Evolutionary conservation across 2,888 invertebrate genomes (phyloP), one percentile per base, ranked within the genome.

Genomic region (Lysandra coridon): DNA sequence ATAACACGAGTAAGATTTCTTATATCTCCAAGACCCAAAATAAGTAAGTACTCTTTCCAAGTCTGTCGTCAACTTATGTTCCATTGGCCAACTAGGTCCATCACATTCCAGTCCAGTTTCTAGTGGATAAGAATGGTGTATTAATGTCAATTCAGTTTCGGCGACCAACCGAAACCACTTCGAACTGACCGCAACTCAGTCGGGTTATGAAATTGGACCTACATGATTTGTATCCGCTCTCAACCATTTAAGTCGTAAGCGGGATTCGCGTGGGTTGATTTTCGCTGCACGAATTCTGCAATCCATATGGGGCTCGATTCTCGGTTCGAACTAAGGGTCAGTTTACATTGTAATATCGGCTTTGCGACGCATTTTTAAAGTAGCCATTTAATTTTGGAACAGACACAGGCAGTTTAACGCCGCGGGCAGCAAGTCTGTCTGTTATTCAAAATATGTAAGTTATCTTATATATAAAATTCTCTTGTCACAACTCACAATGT

Each of bases 191-290:
- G 14, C n/a, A 40, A n/a, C 40, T 10, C 73, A 4, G 17, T 37
- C 73, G 44, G 44, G 7, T 73, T 73, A 73, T 73, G 40, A n/a
- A 73, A 73, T 73, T 73, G 73, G 73, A 73, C 40, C 73, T 73
- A 40, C n/a, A 73, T 44, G 44, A 73, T 44, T 73, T 23, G 44
- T 4, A 73, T 73, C 73, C 73, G 73, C 73, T 73, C 12, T 12
- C 69, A 64, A 23, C 23, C 62, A 23, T 23, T 62, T 53, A 53
- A 53, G 53, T 53, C 53, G 53, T 53, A 44, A 44, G 44, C 44
- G 14, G 53, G 53, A 53, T 53, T 14, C 53, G 14, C 14, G 53
- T 53, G 53, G 53, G 53, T 14, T 53, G 14, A 53, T 53, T 53
- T 53, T 53, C 53, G 14, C 12, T 14, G 53, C 53, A 53, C 14